Base-by-base conservation (phyloP, 2,113 vertebrate species). In the Isurus oxyrinchus region DNA sequence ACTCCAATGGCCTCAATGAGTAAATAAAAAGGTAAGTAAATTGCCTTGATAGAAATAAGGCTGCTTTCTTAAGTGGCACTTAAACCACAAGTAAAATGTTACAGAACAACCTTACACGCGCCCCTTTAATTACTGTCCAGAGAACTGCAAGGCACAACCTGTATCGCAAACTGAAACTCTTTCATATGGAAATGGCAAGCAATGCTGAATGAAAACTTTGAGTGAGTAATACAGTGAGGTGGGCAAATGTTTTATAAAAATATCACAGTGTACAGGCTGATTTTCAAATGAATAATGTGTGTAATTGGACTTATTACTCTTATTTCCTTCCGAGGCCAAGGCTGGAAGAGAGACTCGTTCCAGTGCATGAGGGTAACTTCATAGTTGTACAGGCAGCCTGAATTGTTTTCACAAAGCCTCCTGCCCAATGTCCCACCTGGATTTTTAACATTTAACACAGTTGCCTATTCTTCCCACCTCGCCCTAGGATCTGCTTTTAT, bases 261-360 rank as follows among this genome's bases (percentile, higher is more conserved):
- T n/a, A 93, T 61, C 31, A 59, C 57, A 14, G 53, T 57, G 53
- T 59, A 59, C 87, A 59, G 87, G 59, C 27, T 31, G 31, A n/a
- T 93, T 61, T 93, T 93, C 88, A 59, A 93, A 93, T 93, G 55
- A 93, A 93, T 93, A 93, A 61, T n/a, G 31, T 61, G 57, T 93
- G 57, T 61, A 93, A 93, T 93, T 93, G 88, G 88, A 14, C 35
- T 61, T 93, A 59, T 59, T 69, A 95, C 31, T 69, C 69, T 95
- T 95, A 95, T 59, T 61, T 93, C 61, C 8, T 25, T 49, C 69
- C 23, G 40, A 44, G 63, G 93, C 16, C 2, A 0, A 14, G 13
- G 57, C 5, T 40, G 87, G 61, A 6, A 90, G 87, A 91, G 88
- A 91, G 55, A 91, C 90, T n/a, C 57, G 7, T 2, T 44, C 91